phyloP scores from a whole-genome alignment of 2,113 vertebrate species.

The Isichthys henryi region DNA sequence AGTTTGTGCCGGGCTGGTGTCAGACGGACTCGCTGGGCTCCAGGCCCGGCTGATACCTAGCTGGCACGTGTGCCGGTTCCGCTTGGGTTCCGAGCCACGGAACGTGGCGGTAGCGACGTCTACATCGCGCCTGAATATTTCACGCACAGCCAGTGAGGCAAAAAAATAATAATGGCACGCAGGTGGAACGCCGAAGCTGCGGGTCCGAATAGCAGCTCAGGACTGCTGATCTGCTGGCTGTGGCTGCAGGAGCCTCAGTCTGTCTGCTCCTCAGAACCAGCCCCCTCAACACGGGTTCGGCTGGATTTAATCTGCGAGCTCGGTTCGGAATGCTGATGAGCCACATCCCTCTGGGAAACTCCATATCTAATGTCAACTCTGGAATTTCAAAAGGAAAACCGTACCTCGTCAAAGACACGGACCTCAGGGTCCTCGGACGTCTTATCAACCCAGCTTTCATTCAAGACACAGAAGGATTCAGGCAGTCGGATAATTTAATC shows the following conservation, averaged over 20 bases:
- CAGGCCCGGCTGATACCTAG: background rate
- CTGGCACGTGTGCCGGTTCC: background rate
- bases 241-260: background rate
- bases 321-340: background rate
- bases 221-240: background rate
- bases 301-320: background rate
- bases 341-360: background rate
- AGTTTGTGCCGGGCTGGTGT: background rate
- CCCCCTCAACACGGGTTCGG: background rate
- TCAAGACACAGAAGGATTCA: background rate
- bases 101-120: background rate
- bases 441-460: background rate
- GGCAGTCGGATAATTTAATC: background rate
- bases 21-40: background rate
- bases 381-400: slow-evolving; percentile 2
- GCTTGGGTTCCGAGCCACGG: background rate
- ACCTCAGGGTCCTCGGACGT: background rate
- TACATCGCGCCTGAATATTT: background rate
- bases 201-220: background rate
- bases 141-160: background rate
- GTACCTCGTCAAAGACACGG: background rate
- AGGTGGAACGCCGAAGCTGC: background rate
- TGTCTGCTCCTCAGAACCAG: background rate
- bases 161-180: background rate
- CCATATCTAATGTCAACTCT: background rate